These are phyloP conservation scores for Spermophilus dauricus DNA, from an alignment of 2,113 vertebrate species.

Conservation along the genomic window DNA sequence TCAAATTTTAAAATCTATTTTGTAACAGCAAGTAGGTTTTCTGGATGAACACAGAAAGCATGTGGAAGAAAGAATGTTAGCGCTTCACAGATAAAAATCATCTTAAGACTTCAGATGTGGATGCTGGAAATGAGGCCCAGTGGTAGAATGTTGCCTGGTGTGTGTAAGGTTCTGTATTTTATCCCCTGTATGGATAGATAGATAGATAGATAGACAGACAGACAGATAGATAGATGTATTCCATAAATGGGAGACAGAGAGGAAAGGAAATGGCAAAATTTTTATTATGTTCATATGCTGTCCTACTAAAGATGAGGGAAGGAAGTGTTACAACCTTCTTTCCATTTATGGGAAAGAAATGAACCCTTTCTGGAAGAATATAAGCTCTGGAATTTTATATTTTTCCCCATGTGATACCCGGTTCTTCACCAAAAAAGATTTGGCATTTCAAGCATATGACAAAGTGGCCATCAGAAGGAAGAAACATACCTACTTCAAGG, in stretches of 20 bases:
- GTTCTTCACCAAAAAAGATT: too few species aligned
- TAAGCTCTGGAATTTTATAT: neutral
- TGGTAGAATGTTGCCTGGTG: too few species aligned
- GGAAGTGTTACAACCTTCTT: neutral
- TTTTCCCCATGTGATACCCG: too few species aligned
- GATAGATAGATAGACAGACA: too few species aligned
- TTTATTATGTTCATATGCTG: neutral
- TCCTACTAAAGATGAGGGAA: neutral
- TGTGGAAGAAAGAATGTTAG: neutral
- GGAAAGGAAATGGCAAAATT: neutral
- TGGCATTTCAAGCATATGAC: neutral
- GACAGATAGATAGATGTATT: too few species aligned
- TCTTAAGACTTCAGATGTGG: neutral
- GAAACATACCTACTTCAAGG: neutral
- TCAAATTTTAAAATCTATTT: too few species aligned
- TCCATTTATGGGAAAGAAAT: neutral
- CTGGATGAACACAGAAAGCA: too few species aligned
- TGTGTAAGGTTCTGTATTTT: too few species aligned
- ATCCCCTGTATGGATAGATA: too few species aligned
- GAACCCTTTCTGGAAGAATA: neutral
- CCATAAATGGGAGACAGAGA: too few species aligned
- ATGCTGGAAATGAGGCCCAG: too few species aligned
- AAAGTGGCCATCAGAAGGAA: neutral
- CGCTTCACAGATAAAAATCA: neutral
- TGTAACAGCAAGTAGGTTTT: too few species aligned